Evolutionary conservation across 1,140 invertebrate genomes (phyloP).

Genomic region (Eumaeus atala): DNA sequence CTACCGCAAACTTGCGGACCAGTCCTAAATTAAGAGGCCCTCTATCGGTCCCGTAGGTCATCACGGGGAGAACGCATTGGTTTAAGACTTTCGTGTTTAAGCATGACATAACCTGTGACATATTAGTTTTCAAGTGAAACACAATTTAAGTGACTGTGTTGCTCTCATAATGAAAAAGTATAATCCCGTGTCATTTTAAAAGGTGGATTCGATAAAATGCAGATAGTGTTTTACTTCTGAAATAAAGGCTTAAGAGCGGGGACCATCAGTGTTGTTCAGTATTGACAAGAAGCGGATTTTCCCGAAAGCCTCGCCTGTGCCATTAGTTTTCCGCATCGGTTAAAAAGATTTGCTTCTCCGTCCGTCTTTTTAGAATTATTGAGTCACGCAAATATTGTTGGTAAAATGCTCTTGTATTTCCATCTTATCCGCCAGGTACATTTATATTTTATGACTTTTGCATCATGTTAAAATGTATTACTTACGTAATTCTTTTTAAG

Average conservation of each 20-base stretch:
- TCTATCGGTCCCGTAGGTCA: too few relatives aligned
- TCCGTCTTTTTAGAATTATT: constrained; percentile 66
- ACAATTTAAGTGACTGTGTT: background rate
- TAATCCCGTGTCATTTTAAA: constrained; percentile 12
- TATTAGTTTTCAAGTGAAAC: too few relatives aligned
- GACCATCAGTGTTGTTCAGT: constrained; percentile 64
- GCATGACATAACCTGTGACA: too few relatives aligned
- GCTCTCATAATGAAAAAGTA: background rate
- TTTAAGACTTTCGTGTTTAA: too few relatives aligned
- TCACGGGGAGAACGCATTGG: too few relatives aligned
- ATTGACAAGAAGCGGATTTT: constrained; percentile 73
- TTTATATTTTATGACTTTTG: constrained; percentile 18
- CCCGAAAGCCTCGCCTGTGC: constrained; percentile 68
- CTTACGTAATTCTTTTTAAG: too few relatives aligned
- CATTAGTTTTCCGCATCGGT: constrained; percentile 72
- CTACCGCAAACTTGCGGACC: too few relatives aligned
- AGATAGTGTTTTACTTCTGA: constrained; percentile 65
- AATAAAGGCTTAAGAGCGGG: constrained; percentile 69
- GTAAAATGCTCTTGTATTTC: constrained; percentile 38
- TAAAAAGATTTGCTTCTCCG: constrained; percentile 69
- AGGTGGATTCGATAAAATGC: constrained; percentile 47
- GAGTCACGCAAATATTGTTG: constrained; percentile 57
- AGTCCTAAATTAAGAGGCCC: too few relatives aligned
- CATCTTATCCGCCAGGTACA: constrained; percentile 18
- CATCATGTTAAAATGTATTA: background rate